These are phyloP conservation scores for Callipepla californica DNA, from an alignment of 2,113 vertebrate species.

Conservation along the genomic window DNA sequence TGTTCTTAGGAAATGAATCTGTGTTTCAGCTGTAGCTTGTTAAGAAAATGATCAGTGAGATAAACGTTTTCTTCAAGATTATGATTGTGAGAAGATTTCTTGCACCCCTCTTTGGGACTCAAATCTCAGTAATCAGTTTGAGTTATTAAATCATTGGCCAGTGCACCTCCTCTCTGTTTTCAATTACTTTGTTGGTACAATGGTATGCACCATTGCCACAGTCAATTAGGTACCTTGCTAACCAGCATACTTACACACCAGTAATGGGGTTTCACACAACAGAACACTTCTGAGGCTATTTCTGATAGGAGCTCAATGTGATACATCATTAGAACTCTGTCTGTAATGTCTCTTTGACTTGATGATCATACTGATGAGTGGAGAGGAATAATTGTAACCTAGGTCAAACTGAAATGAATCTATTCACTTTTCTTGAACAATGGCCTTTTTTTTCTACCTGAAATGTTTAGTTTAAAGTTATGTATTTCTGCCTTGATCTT, in stretches of 20 bases:
- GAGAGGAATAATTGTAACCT: neutral
- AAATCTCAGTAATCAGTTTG: neutral
- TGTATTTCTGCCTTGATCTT: neutral
- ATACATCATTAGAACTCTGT: neutral
- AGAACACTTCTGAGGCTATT: neutral
- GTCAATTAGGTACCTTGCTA: neutral
- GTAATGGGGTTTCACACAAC: neutral
- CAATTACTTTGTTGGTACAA: neutral
- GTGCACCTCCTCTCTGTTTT: slow-evolving; percentile 22
- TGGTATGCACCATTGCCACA: neutral
- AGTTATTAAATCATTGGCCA: neutral
- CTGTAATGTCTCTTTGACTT: neutral
- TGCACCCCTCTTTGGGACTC: neutral
- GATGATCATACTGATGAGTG: neutral
- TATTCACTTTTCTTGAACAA: neutral
- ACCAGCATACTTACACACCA: neutral
- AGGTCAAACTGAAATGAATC: neutral
- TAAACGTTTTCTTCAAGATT: neutral
- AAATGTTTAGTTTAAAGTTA: neutral
- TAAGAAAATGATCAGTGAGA: neutral
- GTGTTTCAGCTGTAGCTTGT: neutral
- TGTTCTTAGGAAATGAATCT: slow-evolving; percentile 2
- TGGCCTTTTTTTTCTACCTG: neutral
- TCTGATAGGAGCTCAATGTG: neutral
- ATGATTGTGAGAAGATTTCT: neutral